Evolutionary conservation across 2,888 invertebrate species (phyloP), one percentile per base, ranked within the genome.

Genomic region (Cheilosia scutellata): DNA sequence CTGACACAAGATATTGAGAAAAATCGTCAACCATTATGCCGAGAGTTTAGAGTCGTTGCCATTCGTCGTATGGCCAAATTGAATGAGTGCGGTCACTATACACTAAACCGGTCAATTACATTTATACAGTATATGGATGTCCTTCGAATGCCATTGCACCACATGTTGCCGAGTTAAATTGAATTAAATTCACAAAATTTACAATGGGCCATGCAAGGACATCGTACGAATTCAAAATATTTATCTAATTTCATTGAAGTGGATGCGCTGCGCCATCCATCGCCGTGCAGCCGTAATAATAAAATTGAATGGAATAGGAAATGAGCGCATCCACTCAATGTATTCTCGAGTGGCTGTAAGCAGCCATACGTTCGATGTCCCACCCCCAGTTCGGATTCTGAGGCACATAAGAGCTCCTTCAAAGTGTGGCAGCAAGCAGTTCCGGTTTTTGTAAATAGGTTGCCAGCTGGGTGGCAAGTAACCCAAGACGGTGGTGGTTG

Each of bases 221-320:
- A 4, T 63, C 37, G 44, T 42, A n/a, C n/a, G n/a, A 16, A 44
- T 80, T 68, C 40, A 55, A 72, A 74, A 76, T 66, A 70, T 70
- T 70, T 62, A 70, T 76, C 70, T 71, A 70, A 71, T 65, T 71
- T 60, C 20, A 53, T 37, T 13, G 58, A 55, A 49, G 62, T 62
- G 44, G 53, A n/a, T 27, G 27, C 9, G 33, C 58, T 53, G 11
- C 27, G 37, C 65, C 42, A 57, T 47, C 51, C 47, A 42, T 29
- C 16, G 11, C 4, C 37, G 11, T 11, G 4, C 37, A 9, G 33
- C 42, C 53, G 74, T 49, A 7, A 25, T 70, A 76, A 76, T 82
- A 77, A 82, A 82, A 82, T 82, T 77, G 72, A 83, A 78, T 72
- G 66, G 78, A 83, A 83, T 83, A 58, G 31, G 68, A 70, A 79